Percentiles rank a stretch among this genome's conserved stretches.
Evolutionary conservation across 2,797 vertebrate genomes (phyloP).

Genomic region (Otolemur crassicaudatus): DNA sequence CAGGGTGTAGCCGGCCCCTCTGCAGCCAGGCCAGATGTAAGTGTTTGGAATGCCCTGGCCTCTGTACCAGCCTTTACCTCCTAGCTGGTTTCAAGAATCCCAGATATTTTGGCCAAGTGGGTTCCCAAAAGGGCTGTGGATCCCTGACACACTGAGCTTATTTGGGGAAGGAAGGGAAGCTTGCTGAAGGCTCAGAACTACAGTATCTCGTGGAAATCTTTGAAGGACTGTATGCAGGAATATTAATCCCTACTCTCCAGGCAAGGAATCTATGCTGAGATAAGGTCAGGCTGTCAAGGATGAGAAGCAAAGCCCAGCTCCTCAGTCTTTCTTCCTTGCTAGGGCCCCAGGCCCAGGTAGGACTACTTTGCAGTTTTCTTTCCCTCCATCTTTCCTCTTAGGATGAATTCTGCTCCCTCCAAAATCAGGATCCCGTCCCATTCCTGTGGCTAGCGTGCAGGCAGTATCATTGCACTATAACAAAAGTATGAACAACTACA

Average conservation of each 20-base stretch:
- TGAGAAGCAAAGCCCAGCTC: rapidly evolving
- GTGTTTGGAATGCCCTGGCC: not conserved
- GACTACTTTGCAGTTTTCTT: not conserved
- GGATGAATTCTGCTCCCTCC: not conserved
- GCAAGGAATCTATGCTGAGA: not conserved
- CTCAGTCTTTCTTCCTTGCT: not conserved
- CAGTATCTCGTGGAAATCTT: not conserved
- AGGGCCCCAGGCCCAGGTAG: too few relatives aligned
- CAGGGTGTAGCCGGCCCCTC: not conserved
- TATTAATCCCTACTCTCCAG: not conserved
- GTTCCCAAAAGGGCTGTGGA: not conserved
- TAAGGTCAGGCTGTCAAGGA: not conserved
- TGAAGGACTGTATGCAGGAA: not conserved
- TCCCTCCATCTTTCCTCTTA: not conserved
- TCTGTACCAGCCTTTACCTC: not conserved
- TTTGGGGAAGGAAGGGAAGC: not conserved
- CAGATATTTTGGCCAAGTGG: not conserved
- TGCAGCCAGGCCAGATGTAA: not conserved
- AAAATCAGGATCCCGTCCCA: not conserved
- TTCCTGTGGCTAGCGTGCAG: not conserved
- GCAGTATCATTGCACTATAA: not conserved
- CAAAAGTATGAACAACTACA: not conserved
- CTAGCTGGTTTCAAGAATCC: not conserved
- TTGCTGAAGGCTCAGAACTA: not conserved
- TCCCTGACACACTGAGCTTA: not conserved